Evolutionary conservation across 2,797 vertebrate genomes (phyloP).

Genomic region (Melanotaenia nigrans): DNA sequence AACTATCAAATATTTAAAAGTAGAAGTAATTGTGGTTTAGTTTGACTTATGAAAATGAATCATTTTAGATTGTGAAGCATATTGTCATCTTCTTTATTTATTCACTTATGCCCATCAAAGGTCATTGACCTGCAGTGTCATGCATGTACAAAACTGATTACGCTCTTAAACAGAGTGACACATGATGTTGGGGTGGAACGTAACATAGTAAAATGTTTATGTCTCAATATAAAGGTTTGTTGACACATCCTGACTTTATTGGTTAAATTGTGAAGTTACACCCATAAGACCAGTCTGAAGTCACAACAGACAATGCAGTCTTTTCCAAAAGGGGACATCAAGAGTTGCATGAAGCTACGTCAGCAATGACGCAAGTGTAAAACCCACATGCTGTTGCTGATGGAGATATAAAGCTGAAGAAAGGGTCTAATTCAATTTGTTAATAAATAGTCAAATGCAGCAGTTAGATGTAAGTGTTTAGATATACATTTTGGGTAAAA

Average conservation of each 20-base stretch:
- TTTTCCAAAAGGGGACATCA: not conserved
- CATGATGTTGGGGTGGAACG: not conserved
- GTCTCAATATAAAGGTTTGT: not conserved
- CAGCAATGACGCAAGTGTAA: not conserved
- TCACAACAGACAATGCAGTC: not conserved
- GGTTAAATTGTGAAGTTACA: conserved; percentile 3
- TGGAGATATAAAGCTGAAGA: not conserved
- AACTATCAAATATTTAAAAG: too few relatives aligned
- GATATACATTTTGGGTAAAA: too few relatives aligned
- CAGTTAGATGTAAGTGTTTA: not conserved
- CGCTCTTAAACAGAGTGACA: not conserved
- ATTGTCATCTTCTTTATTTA: not conserved
- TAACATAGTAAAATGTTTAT: not conserved
- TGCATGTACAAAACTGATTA: not conserved
- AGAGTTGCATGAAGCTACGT: not conserved
- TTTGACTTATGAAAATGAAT: too few relatives aligned
- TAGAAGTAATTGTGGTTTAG: too few relatives aligned
- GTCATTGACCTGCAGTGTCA: not conserved
- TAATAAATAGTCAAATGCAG: not conserved
- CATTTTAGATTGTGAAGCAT: not conserved
- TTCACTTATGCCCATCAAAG: not conserved
- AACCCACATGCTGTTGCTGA: not conserved
- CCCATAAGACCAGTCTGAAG: conserved; percentile 1
- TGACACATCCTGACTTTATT: not conserved
- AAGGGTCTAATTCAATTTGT: not conserved